Conservation (phyloP, 92 coral and sea anemone genomes). For the Parazoanthus swiftii region DNA sequence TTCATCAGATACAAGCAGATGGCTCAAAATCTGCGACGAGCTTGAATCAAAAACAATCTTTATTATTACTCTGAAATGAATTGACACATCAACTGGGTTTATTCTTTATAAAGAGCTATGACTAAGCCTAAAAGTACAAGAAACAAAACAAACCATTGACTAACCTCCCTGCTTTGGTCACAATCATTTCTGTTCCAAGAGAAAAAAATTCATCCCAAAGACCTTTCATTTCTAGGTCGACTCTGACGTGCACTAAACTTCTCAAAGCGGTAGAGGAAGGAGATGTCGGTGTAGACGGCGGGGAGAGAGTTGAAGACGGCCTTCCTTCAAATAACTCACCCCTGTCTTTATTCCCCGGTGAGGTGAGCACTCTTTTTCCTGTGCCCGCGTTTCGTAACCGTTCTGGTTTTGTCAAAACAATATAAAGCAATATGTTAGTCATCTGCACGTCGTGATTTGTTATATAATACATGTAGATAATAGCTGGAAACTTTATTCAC, state of each 20-base stretch:
- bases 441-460: conserved; percentile 20
- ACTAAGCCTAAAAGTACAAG: conserved; percentile 30
- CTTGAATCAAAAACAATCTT: neutral
- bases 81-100: neutral
- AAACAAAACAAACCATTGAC: conserved; percentile 40
- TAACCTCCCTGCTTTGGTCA: conserved; percentile 99
- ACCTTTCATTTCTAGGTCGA: conserved; percentile 94
- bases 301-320: conserved; percentile 53
- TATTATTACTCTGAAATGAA: neutral
- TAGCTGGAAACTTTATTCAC: conserved; percentile 53
- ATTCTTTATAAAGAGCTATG: conserved; percentile 16
- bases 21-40: neutral
- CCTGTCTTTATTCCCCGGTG: conserved; percentile 39
- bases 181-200: conserved; percentile 99
- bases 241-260: conserved; percentile 79
- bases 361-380: conserved; percentile 74
- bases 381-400: conserved; percentile 98
- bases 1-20: conserved; percentile 34
- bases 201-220: conserved; percentile 96
- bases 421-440: conserved; percentile 15
- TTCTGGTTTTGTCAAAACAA: conserved; percentile 51
- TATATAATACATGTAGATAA: conserved; percentile 19
- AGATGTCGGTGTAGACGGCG: conserved; percentile 58
- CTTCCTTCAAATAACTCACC: conserved; percentile 50
- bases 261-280: conserved; percentile 62